A percentile compares a stretch with the other conserved stretches of the same genome.
Evolutionary conservation across 2,797 vertebrate species (phyloP).

Genomic region (Furcifer pardalis): DNA sequence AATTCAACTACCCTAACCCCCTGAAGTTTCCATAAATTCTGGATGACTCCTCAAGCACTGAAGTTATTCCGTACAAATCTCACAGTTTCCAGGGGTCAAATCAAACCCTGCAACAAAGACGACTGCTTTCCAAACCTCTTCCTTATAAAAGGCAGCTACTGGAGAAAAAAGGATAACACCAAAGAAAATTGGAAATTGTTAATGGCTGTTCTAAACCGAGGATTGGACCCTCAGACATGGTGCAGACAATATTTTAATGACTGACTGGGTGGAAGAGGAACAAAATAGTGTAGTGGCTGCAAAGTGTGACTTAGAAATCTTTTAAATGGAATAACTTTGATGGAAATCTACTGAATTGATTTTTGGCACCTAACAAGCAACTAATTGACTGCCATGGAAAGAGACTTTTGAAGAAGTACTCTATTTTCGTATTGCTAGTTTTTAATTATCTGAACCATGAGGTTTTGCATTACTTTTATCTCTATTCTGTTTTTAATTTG

Average conservation of each 20-base stretch:
- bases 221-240: constrained; percentile 29
- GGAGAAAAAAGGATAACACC: background rate
- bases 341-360: background rate
- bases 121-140: constrained; percentile 34
- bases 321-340: background rate
- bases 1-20: constrained; percentile 13
- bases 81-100: background rate
- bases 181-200: constrained; percentile 46
- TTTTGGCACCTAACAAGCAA: too few species aligned
- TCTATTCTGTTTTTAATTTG: too few species aligned
- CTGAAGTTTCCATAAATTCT: constrained; percentile 21
- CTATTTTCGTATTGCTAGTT: too few species aligned
- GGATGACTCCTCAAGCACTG: constrained; percentile 1
- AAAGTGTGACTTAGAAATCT: constrained; percentile 26
- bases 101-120: constrained; percentile 19
- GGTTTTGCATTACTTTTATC: too few species aligned
- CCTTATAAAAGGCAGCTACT: constrained; percentile 16
- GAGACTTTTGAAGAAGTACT: too few species aligned
- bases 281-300: constrained; percentile 36
- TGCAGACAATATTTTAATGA: constrained; percentile 50
- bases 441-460: too few species aligned
- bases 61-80: constrained; percentile 16
- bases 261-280: constrained; percentile 34
- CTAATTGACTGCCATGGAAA: too few species aligned
- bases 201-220: constrained; percentile 31